Percentiles rank a stretch among this genome's conserved stretches.
phyloP scores from a whole-genome alignment of 2,797 vertebrate species.

The Amblyopsis hoosieri region DNA sequence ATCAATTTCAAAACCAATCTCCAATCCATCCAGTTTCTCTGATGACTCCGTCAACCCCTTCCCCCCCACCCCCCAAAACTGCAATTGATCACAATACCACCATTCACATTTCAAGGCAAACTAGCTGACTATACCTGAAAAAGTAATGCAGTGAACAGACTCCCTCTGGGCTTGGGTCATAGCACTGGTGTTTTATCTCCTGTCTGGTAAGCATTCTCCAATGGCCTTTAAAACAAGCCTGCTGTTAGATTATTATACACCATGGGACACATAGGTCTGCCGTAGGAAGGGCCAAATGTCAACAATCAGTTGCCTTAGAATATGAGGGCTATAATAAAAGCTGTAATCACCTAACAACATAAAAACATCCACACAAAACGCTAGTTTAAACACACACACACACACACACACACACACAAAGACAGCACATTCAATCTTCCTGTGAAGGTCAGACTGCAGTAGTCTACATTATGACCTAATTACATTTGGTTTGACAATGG shows the following conservation, averaged over 20 bases:
- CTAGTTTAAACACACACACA: neutral
- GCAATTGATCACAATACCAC: slow-evolving; percentile 36
- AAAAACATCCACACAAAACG: slow-evolving; percentile 6
- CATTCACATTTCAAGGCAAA: slow-evolving; percentile 35
- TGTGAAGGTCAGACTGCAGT: neutral
- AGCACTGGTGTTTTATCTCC: slow-evolving; percentile 39
- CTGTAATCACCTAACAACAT: slow-evolving; percentile 22
- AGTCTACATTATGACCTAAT: neutral
- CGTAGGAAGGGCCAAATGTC: slow-evolving; percentile 43
- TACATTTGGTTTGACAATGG: too few species aligned
- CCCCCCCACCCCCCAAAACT: neutral
- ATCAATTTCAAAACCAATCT: too few species aligned
- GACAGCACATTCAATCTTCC: neutral
- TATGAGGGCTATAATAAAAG: slow-evolving; percentile 39
- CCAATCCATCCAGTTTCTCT: too few species aligned
- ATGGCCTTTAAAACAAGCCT: slow-evolving; percentile 60
- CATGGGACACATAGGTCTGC: slow-evolving; percentile 49
- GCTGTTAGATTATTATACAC: slow-evolving; percentile 58
- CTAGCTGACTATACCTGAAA: slow-evolving; percentile 10
- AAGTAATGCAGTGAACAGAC: slow-evolving; percentile 26
- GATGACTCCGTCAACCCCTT: too few species aligned
- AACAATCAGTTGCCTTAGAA: slow-evolving; percentile 31
- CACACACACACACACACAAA: neutral
- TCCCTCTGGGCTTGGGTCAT: slow-evolving; percentile 38
- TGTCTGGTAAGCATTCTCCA: slow-evolving; percentile 41